Conservation (phyloP, 2,888 invertebrate genomes). For the Malacosoma neustria region DNA sequence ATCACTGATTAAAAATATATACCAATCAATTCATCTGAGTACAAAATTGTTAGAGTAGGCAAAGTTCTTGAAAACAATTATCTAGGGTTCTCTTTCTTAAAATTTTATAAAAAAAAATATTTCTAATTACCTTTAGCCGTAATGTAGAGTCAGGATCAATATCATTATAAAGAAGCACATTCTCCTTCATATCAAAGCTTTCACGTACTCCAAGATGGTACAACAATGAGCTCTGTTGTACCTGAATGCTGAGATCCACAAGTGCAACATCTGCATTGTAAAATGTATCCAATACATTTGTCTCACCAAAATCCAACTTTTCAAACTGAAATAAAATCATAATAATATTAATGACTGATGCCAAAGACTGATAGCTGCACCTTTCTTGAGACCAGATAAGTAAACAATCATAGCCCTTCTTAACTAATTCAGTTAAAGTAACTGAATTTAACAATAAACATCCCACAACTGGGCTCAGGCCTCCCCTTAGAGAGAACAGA, state of each 20-base stretch:
- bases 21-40: too few relatives aligned
- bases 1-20: too few relatives aligned
- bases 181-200: conserved; percentile 97
- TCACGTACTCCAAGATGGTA: conserved; percentile 98
- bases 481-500: too few relatives aligned
- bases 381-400: too few relatives aligned
- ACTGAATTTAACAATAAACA: too few relatives aligned
- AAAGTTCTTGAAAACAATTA: too few relatives aligned
- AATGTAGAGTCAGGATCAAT: conserved; percentile 90
- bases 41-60: too few relatives aligned
- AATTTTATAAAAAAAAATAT: not conserved
- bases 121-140: conserved; percentile 83
- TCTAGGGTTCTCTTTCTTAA: too few relatives aligned
- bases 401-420: too few relatives aligned
- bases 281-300: conserved; percentile 94
- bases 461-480: too few relatives aligned
- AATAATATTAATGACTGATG: not conserved
- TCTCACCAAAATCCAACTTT: conserved; percentile 97
- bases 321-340: conserved; percentile 83
- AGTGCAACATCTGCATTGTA: conserved; percentile 99
- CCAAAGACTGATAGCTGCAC: too few relatives aligned
- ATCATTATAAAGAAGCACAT: conserved; percentile 92
- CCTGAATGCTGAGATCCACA: conserved; percentile 92
- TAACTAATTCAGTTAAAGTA: too few relatives aligned
- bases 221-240: conserved; percentile 94